A percentile compares a stretch with the other conserved stretches of the same genome.
phyloP scores from a whole-genome alignment of 2,888 invertebrate species.

The Uloborus plumipes region DNA sequence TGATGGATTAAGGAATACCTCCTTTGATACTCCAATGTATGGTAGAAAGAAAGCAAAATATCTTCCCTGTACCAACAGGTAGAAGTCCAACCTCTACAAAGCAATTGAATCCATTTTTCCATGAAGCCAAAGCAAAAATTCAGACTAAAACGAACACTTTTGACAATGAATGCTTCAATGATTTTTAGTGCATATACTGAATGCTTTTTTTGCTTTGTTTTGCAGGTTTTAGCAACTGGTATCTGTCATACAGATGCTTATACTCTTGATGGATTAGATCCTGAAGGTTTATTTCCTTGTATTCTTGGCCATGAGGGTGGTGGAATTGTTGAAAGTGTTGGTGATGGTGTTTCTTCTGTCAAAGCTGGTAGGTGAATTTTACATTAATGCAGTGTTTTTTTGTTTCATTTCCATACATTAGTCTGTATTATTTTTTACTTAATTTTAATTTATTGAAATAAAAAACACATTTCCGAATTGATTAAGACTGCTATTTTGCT shows the following conservation, averaged over 20 bases:
- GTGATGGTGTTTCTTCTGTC: conserved; percentile 89
- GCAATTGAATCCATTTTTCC: no score
- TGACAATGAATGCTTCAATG: conserved; percentile 4
- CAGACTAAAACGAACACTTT: background rate
- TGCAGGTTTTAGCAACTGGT: conserved; percentile 84
- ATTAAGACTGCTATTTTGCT: no score
- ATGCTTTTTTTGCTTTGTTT: background rate
- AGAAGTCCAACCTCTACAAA: no score
- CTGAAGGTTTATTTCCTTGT: conserved; percentile 92
- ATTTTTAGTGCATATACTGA: background rate
- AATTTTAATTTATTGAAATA: no score
- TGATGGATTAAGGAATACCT: no score
- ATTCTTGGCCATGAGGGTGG: conserved; percentile 97
- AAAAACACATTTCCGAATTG: no score
- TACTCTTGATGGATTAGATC: conserved; percentile 86
- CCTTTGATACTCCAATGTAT: no score
- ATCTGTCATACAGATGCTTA: conserved; percentile 95
- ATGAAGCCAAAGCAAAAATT: no score
- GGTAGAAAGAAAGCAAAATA: no score
- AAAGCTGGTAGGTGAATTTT: conserved; percentile 77
- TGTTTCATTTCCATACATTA: no score
- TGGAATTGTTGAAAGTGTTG: conserved; percentile 96
- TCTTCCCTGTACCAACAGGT: no score
- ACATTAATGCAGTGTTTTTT: background rate
- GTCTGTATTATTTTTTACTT: no score